Percentiles rank a stretch among this genome's conserved stretches.
phyloP scores from a whole-genome alignment of 2,888 invertebrate genomes.

The Zaprionus bogoriensis region DNA sequence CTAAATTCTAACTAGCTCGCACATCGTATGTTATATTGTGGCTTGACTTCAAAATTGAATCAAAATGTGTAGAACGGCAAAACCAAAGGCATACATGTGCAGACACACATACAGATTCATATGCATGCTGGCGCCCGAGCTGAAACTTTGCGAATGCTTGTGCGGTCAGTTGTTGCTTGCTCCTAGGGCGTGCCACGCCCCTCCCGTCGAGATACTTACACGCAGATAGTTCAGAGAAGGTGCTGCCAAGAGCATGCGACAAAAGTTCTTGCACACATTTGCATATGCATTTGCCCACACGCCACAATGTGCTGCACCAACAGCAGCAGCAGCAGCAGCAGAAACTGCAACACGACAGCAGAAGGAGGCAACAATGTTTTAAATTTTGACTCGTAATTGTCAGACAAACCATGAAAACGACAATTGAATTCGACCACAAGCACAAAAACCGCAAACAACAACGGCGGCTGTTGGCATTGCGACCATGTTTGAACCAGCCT shows the following conservation, averaged over 20 bases:
- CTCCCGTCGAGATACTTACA: not conserved
- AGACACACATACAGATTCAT: not conserved
- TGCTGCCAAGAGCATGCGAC: slow-evolving; percentile 18
- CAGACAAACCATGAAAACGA: slow-evolving; percentile 31
- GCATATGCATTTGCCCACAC: slow-evolving; percentile 43
- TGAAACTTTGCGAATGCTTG: slow-evolving; percentile 15
- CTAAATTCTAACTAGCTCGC: slow-evolving; percentile 10
- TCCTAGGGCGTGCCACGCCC: not conserved
- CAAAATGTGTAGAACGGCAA: slow-evolving; percentile 4
- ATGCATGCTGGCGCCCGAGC: not conserved
- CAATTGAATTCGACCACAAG: slow-evolving; percentile 43
- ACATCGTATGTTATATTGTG: too few species aligned
- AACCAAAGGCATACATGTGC: too few species aligned
- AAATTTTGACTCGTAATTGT: slow-evolving; percentile 44
- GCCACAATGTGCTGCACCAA: slow-evolving; percentile 20
- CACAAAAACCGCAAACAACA: slow-evolving; percentile 11
- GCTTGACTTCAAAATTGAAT: slow-evolving; percentile 28
- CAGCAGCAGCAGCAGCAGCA: not conserved
- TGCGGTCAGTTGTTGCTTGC: slow-evolving; percentile 23
- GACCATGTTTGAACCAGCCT: too few species aligned
- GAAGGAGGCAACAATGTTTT: slow-evolving; percentile 31
- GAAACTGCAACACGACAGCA: slow-evolving; percentile 4
- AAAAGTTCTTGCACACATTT: slow-evolving; percentile 34
- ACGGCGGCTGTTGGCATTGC: not conserved
- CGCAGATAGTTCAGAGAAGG: slow-evolving; percentile 11